Evolutionary conservation across 2,113 vertebrate genomes (phyloP), one percentile per base, ranked within the genome.

Genomic region (Brachirus orientalis): DNA sequence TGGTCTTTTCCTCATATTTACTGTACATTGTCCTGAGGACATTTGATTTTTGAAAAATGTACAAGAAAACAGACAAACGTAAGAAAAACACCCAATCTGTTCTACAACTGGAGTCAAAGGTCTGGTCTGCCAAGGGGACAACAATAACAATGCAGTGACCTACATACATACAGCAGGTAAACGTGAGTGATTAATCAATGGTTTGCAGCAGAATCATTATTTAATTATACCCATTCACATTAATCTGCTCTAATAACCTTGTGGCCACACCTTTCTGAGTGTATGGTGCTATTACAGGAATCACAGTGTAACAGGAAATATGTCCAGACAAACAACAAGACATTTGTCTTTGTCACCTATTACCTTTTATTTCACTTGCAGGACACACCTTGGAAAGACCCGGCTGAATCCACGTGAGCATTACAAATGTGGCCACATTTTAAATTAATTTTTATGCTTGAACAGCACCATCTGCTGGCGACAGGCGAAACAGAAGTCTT

Each of bases 391-490:
- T 43, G 38, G 62, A 76, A 85, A 88, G 7, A 78, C 68, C 83
- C 38, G 0, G 1, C 12, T 14, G 4, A 37, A 50, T 46, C 17
- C 75, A 64, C 17, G 36, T 59, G 58, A 12, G 14, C 19, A 48
- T 40, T 7, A 50, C 20, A 37, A 44, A 41, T 13, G 47, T 9
- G 60, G 38, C 48, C 33, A 13, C 55, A 5, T n/a, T 57, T 74
- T 18, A 43, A 28, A 52, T 16, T 36, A 20, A 28, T 56, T 43
- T 72, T 44, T 6, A 7, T 67, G 57, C 53, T 37, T 35, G 22
- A 45, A 69, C 55, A 84, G 86, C 69, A 8, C 60, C 80, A 68
- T 87, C 89, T 88, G 88, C 80, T 83, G 89, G 82, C 46, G 1
- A 4, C n/a, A 41, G 0, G 1, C 4, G 14, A 1, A 19, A 75